Percentiles rank a stretch among this genome's conserved stretches.
Evolutionary conservation across 2,797 vertebrate genomes (phyloP).

Genomic region (Galago senegalensis): DNA sequence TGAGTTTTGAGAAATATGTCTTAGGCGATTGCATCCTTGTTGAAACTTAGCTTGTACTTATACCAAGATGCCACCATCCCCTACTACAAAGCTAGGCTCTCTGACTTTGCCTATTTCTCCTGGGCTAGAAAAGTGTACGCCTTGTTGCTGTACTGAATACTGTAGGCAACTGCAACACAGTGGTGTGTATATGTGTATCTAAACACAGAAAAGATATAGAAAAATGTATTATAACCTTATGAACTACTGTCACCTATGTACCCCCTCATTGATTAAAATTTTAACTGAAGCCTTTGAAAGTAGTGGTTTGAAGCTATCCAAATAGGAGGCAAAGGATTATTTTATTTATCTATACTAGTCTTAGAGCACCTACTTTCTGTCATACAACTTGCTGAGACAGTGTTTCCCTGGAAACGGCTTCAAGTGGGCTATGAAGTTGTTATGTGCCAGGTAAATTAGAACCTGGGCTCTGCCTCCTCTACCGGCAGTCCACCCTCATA

Average conservation of each 20-base stretch:
- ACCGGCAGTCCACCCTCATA: background rate
- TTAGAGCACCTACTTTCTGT: background rate
- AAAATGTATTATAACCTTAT: background rate
- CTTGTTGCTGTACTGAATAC: background rate
- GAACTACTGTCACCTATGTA: background rate
- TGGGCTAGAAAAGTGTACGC: background rate
- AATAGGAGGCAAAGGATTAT: background rate
- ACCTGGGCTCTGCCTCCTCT: background rate
- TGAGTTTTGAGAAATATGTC: background rate
- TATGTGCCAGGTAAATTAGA: background rate
- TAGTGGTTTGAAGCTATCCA: background rate
- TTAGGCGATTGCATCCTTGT: background rate
- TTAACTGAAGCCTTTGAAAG: background rate
- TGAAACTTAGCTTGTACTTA: background rate
- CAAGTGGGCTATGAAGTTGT: background rate
- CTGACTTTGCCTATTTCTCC: background rate
- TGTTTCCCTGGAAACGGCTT: background rate
- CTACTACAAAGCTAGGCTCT: background rate
- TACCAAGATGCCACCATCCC: background rate
- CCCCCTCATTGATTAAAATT: background rate
- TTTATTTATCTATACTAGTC: background rate
- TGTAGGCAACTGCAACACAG: background rate
- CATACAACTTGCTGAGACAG: background rate
- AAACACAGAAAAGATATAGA: background rate
- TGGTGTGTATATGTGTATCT: background rate